A percentile compares a stretch with the other conserved stretches of the same genome.
Conservation (phyloP, 2,888 invertebrate species). For the Caenorhabditis sulstoni region DNA sequence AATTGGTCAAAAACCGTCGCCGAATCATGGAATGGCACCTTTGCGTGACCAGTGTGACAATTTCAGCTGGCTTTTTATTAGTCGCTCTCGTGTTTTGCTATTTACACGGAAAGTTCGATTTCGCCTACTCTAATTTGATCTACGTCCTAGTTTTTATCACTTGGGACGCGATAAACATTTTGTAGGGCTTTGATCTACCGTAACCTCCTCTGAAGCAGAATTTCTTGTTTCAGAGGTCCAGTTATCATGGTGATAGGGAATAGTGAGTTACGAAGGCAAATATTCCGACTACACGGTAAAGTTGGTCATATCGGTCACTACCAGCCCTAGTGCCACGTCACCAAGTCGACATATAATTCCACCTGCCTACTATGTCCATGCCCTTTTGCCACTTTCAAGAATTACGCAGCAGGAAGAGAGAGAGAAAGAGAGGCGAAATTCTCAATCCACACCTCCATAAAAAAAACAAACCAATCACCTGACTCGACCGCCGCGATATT, state of each 20-base stretch:
- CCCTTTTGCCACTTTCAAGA: neutral
- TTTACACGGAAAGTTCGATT: slow-evolving; percentile 20
- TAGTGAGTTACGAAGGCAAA: slow-evolving; percentile 7
- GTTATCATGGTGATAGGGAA: slow-evolving; percentile 22
- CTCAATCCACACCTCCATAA: too few relatives aligned
- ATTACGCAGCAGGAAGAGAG: neutral
- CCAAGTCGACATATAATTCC: too few relatives aligned
- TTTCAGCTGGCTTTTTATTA: slow-evolving; percentile 19
- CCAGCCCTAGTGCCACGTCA: neutral
- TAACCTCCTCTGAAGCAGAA: too few relatives aligned
- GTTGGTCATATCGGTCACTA: neutral
- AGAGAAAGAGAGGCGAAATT: too few relatives aligned
- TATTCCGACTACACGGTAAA: too few relatives aligned
- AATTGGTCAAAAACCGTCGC: neutral
- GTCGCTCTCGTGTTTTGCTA: slow-evolving; percentile 16
- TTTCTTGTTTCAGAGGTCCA: slow-evolving; percentile 35
- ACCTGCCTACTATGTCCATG: neutral
- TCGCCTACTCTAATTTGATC: slow-evolving; percentile 17
- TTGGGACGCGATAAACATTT: slow-evolving; percentile 36
- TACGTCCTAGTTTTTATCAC: slow-evolving; percentile 25
- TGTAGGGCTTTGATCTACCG: slow-evolving; percentile 2
- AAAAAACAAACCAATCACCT: neutral
- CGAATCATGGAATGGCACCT: too few relatives aligned
- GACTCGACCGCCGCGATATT: neutral
- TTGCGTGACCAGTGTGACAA: slow-evolving; percentile 5